Evolutionary conservation across 2,888 invertebrate genomes (phyloP), one percentile per base, ranked within the genome.

Genomic region (Pollenia amentaria): DNA sequence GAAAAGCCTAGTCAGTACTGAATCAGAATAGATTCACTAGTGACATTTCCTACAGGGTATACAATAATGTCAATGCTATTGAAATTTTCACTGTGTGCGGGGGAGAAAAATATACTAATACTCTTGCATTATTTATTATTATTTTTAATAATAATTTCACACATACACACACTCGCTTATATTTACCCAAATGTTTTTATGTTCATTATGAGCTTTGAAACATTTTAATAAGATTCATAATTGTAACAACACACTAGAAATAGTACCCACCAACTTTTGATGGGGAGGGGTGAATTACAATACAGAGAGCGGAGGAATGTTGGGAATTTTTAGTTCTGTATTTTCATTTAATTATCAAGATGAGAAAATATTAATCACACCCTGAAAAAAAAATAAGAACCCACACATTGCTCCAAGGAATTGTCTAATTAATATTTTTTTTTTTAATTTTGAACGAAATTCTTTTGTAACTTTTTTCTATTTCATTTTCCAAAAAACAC

Each of bases 171-270:
- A 67, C 38, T 55, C 46, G n/a, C 16, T 14, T 14, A 55, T 38
- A 70, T 42, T 14, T 62, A 51, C 16, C 8, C 9, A 38, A 14
- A 46, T 57, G n/a, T 42, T 57, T 42, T n/a, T 65, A 42, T 69
- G 75, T 75, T 80, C 62, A 65, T 76, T 72, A 87, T 81, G 84
- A 67, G 38, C 80, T 87, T 62, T 46, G 29, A 80, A 81, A 64
- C 21, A 75, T 77, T 84, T 80, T 81, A 80, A 87, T 84, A 84
- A 62, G 80, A 87, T 80, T 87, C 87, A 84, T 87, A 87, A 87
- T 87, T 87, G 73, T 80, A 87, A 69, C 77, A 67, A 73, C 67
- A 77, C 76, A 76, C 76, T 69, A 79, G 70, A 75, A 29, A 29
- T 29, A 29, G 78, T 60, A 64, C 72, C 38, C 11, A n/a, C 21